Percentiles rank a stretch among this genome's conserved stretches.
phyloP scores from a whole-genome alignment of 2,797 vertebrate genomes.

The Echiichthys vipera region DNA sequence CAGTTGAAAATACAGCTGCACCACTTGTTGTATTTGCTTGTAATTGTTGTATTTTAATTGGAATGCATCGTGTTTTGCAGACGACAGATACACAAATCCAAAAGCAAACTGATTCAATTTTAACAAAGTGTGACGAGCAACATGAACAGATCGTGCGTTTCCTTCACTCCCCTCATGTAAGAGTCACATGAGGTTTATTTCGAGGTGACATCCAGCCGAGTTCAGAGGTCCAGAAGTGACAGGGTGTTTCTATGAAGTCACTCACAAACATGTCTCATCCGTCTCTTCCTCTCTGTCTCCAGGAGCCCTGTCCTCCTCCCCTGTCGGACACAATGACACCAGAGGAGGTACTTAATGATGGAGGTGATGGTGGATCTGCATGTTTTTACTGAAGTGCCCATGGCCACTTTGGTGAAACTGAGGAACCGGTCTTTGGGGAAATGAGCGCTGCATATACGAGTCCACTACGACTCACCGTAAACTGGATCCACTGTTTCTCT shows the following conservation, averaged over 20 bases:
- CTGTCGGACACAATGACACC: constrained; percentile 86
- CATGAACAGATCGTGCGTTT: neutral
- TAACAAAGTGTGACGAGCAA: neutral
- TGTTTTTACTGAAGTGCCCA: constrained; percentile 1
- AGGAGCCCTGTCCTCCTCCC: constrained; percentile 81
- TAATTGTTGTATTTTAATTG: neutral
- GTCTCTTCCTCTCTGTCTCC: constrained; percentile 47
- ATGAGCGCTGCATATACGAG: too few species aligned
- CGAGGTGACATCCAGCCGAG: neutral
- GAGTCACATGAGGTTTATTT: neutral
- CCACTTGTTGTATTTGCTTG: neutral
- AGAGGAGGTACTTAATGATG: constrained; percentile 66
- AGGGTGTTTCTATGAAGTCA: constrained; percentile 3
- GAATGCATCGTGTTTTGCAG: neutral
- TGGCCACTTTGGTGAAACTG: too few species aligned
- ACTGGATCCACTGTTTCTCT: too few species aligned
- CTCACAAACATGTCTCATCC: constrained; percentile 1
- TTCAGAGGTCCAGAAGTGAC: constrained; percentile 5
- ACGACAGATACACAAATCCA: neutral
- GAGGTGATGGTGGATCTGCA: neutral
- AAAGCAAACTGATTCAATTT: too few species aligned
- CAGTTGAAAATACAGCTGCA: neutral
- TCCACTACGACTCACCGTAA: too few species aligned
- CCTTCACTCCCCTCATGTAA: neutral
- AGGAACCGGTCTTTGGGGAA: too few species aligned